A percentile compares a stretch with the other conserved stretches of the same genome.
Conservation (phyloP, 1,140 invertebrate genomes). For the Brachionus rotundiformis region DNA sequence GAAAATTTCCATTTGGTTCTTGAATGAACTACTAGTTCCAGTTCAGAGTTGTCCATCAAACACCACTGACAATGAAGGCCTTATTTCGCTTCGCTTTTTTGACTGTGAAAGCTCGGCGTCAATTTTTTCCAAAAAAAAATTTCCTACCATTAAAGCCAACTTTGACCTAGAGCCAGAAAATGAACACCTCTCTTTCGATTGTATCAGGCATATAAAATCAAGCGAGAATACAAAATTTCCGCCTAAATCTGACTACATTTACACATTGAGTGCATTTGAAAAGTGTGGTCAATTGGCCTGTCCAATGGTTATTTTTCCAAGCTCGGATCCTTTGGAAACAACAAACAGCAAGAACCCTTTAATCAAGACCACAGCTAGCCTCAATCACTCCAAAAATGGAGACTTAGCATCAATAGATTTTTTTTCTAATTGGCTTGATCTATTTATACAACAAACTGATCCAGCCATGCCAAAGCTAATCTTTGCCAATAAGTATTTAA, state of each 20-base stretch:
- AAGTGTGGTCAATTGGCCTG: neutral
- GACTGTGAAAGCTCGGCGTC: neutral
- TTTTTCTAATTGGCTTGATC: conserved; percentile 17
- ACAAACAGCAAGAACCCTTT: neutral
- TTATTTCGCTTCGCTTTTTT: neutral
- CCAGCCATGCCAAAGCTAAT: neutral
- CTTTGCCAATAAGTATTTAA: neutral
- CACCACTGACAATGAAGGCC: neutral
- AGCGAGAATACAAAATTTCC: neutral
- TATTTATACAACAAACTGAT: conserved; percentile 4
- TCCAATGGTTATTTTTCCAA: neutral
- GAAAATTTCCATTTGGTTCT: conserved; percentile 1
- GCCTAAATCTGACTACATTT: neutral
- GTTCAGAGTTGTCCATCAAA: neutral
- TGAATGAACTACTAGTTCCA: neutral
- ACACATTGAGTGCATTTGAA: conserved; percentile 19
- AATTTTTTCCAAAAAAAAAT: neutral
- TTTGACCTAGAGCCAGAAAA: neutral
- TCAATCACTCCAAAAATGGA: conserved; percentile 11
- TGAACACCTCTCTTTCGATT: neutral
- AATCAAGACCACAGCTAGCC: neutral
- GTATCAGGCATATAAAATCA: neutral
- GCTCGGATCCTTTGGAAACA: neutral
- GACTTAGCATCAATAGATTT: neutral
- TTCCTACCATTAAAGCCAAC: neutral